These are phyloP conservation scores for Drosophila barbarae DNA, from an alignment of 2,888 invertebrate species.

Conservation along the genomic window DNA sequence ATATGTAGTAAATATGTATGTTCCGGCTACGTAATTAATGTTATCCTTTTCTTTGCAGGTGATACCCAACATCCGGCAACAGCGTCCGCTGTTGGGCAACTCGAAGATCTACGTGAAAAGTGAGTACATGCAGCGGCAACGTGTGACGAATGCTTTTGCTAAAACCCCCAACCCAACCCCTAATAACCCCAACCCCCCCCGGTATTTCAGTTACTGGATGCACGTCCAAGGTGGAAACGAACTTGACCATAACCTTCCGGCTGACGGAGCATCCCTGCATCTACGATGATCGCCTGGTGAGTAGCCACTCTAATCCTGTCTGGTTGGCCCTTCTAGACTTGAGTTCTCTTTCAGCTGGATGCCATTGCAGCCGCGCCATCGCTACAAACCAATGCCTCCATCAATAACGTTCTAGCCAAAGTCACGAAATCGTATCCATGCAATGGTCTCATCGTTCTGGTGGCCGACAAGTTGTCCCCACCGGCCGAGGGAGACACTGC, in stretches of 20 bases:
- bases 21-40: slow-evolving; percentile 13
- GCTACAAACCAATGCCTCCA: slow-evolving; percentile 40
- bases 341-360: slow-evolving; percentile 41
- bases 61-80: slow-evolving; percentile 64
- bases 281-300: slow-evolving; percentile 79
- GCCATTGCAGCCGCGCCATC: slow-evolving; percentile 39
- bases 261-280: slow-evolving; percentile 82
- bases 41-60: slow-evolving; percentile 48
- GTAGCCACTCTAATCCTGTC: background rate
- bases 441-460: slow-evolving; percentile 36
- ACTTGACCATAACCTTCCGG: slow-evolving; percentile 81
- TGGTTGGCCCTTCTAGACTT: background rate
- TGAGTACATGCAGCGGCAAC: slow-evolving; percentile 79
- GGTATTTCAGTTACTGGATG: slow-evolving; percentile 80
- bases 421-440: slow-evolving; percentile 48
- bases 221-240: slow-evolving; percentile 75
- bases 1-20: slow-evolving; percentile 1
- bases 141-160: slow-evolving; percentile 37
- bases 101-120: slow-evolving; percentile 86
- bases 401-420: slow-evolving; percentile 48
- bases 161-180: background rate
- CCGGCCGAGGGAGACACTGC: slow-evolving; percentile 1
- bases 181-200: background rate
- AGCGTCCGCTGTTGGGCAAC: slow-evolving; percentile 85
- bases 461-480: slow-evolving; percentile 9